Evolutionary conservation across 2,113 vertebrate species (phyloP).

Genomic region (Osmerus eperlanus): DNA sequence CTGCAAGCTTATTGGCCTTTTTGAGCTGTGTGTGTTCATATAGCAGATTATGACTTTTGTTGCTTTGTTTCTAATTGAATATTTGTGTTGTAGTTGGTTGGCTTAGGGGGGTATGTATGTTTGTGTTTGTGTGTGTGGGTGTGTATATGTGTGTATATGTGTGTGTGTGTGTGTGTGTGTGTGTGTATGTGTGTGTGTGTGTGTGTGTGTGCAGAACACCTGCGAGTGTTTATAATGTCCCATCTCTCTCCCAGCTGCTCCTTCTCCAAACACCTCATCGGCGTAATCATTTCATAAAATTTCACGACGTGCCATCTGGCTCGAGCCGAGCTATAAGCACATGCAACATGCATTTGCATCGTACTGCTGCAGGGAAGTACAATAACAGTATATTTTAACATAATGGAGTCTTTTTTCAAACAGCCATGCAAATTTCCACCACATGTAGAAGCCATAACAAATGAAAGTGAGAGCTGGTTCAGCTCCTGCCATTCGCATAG

Average conservation of each 20-base stretch:
- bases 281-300: conserved; percentile 91
- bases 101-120: background rate
- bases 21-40: background rate
- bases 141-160: conserved; percentile 2
- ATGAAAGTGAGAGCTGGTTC: background rate
- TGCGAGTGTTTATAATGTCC: conserved; percentile 87
- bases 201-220: conserved; percentile 69
- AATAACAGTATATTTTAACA: conserved; percentile 9
- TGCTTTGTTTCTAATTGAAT: background rate
- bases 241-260: conserved; percentile 87
- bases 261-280: conserved; percentile 85
- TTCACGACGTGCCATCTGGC: conserved; percentile 89
- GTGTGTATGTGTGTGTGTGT: too few species aligned
- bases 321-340: conserved; percentile 80
- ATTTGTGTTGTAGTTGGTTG: background rate
- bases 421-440: conserved; percentile 10
- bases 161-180: background rate
- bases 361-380: conserved; percentile 65
- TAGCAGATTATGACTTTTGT: background rate
- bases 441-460: background rate
- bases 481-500: background rate
- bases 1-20: background rate
- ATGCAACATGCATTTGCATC: conserved; percentile 82
- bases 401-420: background rate
- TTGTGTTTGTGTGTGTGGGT: background rate